These are phyloP conservation scores for Hyalella azteca DNA, from an alignment of 2,888 invertebrate genomes.

Conservation along the genomic window DNA sequence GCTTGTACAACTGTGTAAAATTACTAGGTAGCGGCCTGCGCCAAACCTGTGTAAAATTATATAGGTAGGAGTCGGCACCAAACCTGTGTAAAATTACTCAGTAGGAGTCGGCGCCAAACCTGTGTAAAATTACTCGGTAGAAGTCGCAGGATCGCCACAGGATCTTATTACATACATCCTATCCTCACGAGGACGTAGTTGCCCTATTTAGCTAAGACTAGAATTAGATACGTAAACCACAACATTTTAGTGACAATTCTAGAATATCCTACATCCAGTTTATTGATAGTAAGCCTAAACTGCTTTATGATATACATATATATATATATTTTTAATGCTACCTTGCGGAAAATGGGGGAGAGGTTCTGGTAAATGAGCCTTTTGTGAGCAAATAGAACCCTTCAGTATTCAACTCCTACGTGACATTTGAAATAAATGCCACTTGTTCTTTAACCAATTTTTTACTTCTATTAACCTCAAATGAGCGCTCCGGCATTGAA, in stretches of 20 bases:
- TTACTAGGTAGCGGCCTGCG: too few species aligned
- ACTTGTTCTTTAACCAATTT: too few species aligned
- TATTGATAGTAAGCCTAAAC: constrained; percentile 36
- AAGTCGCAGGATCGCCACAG: background rate
- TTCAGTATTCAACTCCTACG: background rate
- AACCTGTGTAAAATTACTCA: too few species aligned
- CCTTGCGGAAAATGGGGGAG: constrained; percentile 28
- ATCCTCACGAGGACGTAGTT: constrained; percentile 22
- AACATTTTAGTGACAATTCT: constrained; percentile 38
- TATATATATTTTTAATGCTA: constrained; percentile 41
- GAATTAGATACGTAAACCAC: constrained; percentile 33
- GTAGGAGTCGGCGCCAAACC: too few species aligned
- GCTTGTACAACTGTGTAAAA: too few species aligned
- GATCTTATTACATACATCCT: background rate
- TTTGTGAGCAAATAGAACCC: background rate
- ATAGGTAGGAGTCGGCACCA: too few species aligned
- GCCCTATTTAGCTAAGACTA: constrained; percentile 30
- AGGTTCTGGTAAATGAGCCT: background rate
- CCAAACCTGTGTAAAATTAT: too few species aligned
- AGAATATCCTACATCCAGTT: constrained; percentile 34
- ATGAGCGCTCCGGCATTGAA: too few species aligned
- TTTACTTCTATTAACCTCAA: too few species aligned
- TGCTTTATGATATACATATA: constrained; percentile 39
- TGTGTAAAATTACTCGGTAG: constrained; percentile 11
- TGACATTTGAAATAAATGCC: background rate